Base-by-base conservation (phyloP, 1,140 invertebrate genomes). In the Meteorus sp. region DNA sequence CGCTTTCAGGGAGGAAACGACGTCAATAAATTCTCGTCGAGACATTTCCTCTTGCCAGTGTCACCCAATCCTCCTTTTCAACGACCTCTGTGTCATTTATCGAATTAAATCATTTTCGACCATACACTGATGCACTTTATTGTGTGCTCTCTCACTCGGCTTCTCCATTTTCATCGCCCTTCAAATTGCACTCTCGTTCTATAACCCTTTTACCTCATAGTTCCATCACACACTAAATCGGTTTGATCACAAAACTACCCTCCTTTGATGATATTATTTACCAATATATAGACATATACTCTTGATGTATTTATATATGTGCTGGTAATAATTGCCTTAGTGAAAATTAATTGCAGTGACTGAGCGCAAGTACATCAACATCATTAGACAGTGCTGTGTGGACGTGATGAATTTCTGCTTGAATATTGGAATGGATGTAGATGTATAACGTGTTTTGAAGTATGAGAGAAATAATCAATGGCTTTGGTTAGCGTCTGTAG, bases 1-100 rank as follows among this genome's bases (percentile, higher is more conserved):
- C n/a, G n/a, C 56, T 51, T 58, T 51, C 47, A 44, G 20, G 13
- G 22, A 25, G 56, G 56, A 58, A 58, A 58, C 47, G 56, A 58
- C n/a, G 25, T 27, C 56, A 25, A 58, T 58, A 58, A 58, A 58
- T 58, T 58, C 33, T 51, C 56, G 43, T 58, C 45, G 37, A 29
- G 25, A 51, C 37, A 58, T 39, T 58, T 58, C 56, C 56, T 50
- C 56, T 39, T 5, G 27, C 9, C 6, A 41, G 35, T 35, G 27
- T 57, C 45, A 50, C 39, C 39, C 25, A n/a, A 29, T 25, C 55
- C 43, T 29, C 27, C 41, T 20, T 20, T 35, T 29, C 25, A 20
- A 44, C 9, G 15, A 47, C 15, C 43, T 45, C 55, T 31, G 47
- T 31, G 55, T 50, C 56, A 58, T 43, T 58, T 58, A 58, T 51